A percentile compares a stretch with the other conserved stretches of the same genome.
phyloP scores from a whole-genome alignment of 2,113 vertebrate genomes.

The Anguilla japonica region DNA sequence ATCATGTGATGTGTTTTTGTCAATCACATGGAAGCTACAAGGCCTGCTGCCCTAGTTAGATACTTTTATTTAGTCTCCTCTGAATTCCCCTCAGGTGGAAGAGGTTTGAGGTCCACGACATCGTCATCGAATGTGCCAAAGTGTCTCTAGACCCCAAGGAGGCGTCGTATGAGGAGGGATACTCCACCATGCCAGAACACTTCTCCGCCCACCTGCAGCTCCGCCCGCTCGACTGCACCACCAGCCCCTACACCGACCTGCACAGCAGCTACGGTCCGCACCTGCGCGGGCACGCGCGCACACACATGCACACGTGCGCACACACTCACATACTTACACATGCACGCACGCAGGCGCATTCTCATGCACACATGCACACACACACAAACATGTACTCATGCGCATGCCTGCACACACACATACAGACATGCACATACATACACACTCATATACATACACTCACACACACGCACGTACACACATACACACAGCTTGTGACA shows the following conservation, averaged over 20 bases:
- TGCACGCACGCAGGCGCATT: too few species aligned
- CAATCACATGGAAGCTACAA: too few species aligned
- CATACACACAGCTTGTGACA: background rate
- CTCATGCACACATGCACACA: too few species aligned
- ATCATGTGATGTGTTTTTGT: too few species aligned
- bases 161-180: constrained; percentile 88
- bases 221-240: constrained; percentile 60
- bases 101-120: constrained; percentile 92
- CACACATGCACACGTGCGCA: background rate
- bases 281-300: background rate
- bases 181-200: constrained; percentile 73
- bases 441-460: too few species aligned
- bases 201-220: constrained; percentile 58
- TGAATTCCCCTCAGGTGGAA: constrained; percentile 81
- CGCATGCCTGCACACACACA: background rate
- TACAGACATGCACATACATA: too few species aligned
- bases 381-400: too few species aligned
- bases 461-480: too few species aligned
- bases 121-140: constrained; percentile 95
- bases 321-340: too few species aligned
- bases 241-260: constrained; percentile 65
- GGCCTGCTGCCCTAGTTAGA: too few species aligned
- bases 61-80: background rate
- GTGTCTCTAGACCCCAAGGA: constrained; percentile 95
- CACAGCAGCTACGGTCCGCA: constrained; percentile 74